Evolutionary conservation across 2,113 vertebrate genomes (phyloP).

Genomic region (Myrmecophaga tridactyla): DNA sequence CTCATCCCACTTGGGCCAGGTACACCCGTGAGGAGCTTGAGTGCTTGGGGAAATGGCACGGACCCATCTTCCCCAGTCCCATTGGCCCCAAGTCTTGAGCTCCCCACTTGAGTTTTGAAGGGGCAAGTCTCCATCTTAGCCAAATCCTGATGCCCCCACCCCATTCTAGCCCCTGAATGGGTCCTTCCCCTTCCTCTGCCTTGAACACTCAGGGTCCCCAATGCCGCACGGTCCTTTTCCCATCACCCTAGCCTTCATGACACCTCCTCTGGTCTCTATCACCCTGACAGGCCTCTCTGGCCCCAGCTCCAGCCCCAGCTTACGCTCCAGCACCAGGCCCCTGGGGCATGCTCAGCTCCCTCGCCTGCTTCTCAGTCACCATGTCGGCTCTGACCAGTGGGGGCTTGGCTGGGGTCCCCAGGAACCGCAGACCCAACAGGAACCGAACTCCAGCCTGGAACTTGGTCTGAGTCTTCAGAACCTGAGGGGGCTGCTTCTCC

Average conservation of each 20-base stretch:
- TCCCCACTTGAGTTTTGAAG: background rate
- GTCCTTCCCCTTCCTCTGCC: background rate
- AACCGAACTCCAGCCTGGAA: constrained; percentile 93
- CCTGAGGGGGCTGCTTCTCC: constrained; percentile 96
- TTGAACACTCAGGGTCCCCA: background rate
- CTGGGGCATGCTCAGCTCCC: constrained; percentile 80
- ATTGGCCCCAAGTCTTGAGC: background rate
- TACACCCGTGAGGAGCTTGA: background rate
- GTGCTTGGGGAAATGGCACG: background rate
- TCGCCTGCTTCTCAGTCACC: constrained; percentile 94
- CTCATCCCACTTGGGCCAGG: background rate
- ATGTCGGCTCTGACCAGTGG: constrained; percentile 91
- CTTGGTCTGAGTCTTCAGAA: constrained; percentile 98
- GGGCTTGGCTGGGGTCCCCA: constrained; percentile 86
- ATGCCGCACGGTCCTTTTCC: accelerated
- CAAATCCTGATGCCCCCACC: background rate
- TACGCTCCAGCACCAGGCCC: constrained; percentile 66
- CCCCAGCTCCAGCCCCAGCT: background rate
- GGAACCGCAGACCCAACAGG: constrained; percentile 90
- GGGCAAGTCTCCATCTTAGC: background rate
- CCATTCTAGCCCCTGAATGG: background rate
- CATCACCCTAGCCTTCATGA: background rate
- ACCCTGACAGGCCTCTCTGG: background rate
- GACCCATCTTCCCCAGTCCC: background rate
- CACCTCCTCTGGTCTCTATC: background rate